phyloP scores from a whole-genome alignment of 2,113 vertebrate genomes.

The Hippocampus zosterae region DNA sequence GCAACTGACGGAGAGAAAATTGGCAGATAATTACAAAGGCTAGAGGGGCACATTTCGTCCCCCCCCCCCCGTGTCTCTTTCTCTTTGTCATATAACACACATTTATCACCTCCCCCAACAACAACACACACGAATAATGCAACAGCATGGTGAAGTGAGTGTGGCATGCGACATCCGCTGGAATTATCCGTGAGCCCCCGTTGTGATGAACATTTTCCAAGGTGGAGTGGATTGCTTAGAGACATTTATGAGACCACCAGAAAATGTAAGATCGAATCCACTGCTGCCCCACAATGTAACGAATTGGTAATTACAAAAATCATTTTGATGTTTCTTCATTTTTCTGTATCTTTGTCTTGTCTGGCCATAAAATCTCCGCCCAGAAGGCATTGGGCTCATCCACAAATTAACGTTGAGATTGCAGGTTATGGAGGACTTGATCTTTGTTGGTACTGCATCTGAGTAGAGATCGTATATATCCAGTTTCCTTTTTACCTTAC shows the following conservation, averaged over 20 bases:
- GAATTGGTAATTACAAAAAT: not conserved
- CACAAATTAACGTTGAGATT: no score
- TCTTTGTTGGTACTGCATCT: no score
- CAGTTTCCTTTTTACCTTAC: no score
- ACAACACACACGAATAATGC: constrained; percentile 20
- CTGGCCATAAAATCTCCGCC: not conserved
- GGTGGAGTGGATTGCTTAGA: not conserved
- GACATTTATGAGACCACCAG: not conserved
- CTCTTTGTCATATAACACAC: constrained; percentile 40
- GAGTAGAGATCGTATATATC: no score
- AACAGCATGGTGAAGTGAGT: constrained; percentile 28
- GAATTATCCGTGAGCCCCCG: constrained; percentile 31
- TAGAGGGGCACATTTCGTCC: constrained; percentile 62
- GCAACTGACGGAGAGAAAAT: constrained; percentile 68
- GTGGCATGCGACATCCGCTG: constrained; percentile 18
- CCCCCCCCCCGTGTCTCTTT: constrained; percentile 45
- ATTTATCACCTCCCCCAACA: constrained; percentile 8
- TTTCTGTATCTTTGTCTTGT: not conserved
- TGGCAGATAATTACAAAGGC: constrained; percentile 72
- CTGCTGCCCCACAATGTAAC: not conserved
- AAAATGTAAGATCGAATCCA: not conserved
- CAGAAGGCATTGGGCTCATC: not conserved
- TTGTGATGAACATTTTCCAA: constrained; percentile 11
- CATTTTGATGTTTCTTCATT: not conserved
- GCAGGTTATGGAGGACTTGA: no score